Evolutionary conservation across 2,797 vertebrate genomes (phyloP).

Genomic region (Pseudocheirus occidentalis): DNA sequence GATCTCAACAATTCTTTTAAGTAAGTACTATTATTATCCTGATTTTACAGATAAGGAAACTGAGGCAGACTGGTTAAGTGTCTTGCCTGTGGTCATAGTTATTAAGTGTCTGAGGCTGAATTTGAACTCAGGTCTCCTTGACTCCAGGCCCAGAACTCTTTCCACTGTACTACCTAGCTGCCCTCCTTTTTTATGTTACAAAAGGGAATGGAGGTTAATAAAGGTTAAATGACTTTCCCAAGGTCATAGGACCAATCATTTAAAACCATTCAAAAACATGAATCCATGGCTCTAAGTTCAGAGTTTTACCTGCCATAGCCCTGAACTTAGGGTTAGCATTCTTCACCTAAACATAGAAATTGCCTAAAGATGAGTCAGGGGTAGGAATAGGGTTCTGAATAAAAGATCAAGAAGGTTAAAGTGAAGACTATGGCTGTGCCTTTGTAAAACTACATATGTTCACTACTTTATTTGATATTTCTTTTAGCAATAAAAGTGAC

Average conservation of each 20-base stretch:
- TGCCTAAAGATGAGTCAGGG: not conserved
- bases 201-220: not conserved
- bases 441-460: not conserved
- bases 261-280: not conserved
- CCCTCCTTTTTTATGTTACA: not conserved
- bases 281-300: not conserved
- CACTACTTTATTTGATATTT: not conserved
- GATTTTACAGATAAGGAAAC: not conserved
- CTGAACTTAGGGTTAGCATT: not conserved
- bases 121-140: not conserved
- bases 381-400: not conserved
- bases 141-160: not conserved
- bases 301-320: not conserved
- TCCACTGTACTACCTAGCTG: not conserved
- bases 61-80: not conserved
- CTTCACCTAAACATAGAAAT: not conserved
- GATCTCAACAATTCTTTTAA: not conserved
- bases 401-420: not conserved
- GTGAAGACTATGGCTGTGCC: not conserved
- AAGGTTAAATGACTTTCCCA: not conserved
- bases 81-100: not conserved
- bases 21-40: not conserved
- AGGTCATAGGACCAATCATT: not conserved
- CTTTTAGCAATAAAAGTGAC: not conserved
- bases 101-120: not conserved